These are phyloP conservation scores for Chroicocephalus ridibundus DNA, from an alignment of 2,113 vertebrate species.

Conservation along the genomic window DNA sequence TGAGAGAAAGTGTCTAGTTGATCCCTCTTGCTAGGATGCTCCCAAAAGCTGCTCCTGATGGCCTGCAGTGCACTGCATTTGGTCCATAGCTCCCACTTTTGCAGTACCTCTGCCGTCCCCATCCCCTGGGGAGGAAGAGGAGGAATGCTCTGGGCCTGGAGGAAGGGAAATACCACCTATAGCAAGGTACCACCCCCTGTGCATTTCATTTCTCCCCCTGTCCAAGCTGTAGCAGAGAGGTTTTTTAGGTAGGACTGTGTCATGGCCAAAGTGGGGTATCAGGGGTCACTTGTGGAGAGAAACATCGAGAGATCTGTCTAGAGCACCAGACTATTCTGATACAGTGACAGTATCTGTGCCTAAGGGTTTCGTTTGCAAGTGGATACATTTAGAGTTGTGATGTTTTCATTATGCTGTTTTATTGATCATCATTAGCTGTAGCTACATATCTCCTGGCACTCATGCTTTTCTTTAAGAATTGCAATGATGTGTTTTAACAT, in stretches of 20 bases:
- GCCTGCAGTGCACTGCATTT: fast-evolving
- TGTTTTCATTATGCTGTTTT: not conserved
- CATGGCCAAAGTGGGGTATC: fast-evolving
- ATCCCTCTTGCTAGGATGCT: not conserved
- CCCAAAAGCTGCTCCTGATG: not conserved
- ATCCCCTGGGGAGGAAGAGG: not conserved
- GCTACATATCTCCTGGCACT: not conserved
- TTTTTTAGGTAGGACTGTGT: not conserved
- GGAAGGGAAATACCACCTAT: not conserved
- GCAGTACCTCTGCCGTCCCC: not conserved
- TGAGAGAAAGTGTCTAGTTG: fast-evolving
- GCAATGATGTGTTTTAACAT: not conserved
- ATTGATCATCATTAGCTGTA: not conserved
- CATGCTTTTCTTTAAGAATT: not conserved
- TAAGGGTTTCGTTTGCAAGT: not conserved
- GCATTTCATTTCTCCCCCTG: fast-evolving
- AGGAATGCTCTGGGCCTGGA: not conserved
- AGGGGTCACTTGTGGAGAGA: not conserved
- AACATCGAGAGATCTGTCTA: not conserved
- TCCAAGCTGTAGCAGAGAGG: not conserved
- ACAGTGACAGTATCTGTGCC: fast-evolving
- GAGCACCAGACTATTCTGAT: not conserved
- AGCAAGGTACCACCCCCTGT: fast-evolving
- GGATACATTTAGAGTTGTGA: fast-evolving
- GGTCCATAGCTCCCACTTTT: not conserved